phyloP scores from a whole-genome alignment of 2,113 vertebrate species.

The Brachypodius melanocephalos region DNA sequence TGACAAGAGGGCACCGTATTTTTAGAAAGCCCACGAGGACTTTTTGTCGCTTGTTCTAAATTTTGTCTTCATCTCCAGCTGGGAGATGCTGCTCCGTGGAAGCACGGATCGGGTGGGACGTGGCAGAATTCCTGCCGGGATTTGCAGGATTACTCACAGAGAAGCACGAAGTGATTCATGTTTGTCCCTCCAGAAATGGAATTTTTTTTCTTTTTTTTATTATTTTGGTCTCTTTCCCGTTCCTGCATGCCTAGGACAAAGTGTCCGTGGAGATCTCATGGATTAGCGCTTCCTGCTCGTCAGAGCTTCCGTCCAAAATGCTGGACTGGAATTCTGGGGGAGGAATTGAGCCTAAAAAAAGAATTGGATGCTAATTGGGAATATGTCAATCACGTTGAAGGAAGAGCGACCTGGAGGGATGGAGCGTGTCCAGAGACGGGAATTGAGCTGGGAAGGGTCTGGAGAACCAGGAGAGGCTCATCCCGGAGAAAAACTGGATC shows the following conservation, averaged over 20 bases:
- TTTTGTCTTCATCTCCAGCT: background rate
- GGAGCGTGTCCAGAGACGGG: background rate
- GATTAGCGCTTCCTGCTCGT: background rate
- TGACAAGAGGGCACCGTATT: background rate
- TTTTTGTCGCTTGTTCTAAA: background rate
- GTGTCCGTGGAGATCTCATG: background rate
- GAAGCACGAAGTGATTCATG: background rate
- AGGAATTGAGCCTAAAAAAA: background rate
- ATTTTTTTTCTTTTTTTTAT: background rate
- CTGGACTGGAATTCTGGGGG: background rate
- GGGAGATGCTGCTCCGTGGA: background rate
- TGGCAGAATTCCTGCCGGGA: background rate
- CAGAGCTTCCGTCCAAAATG: background rate
- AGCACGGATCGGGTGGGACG: background rate
- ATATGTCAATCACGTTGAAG: accelerated
- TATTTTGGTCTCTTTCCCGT: background rate
- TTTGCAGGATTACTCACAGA: constrained; percentile 8
- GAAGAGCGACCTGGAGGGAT: background rate
- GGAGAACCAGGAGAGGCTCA: background rate
- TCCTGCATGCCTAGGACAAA: background rate
- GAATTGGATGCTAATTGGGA: background rate
- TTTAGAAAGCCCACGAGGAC: background rate
- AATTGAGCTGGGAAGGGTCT: background rate
- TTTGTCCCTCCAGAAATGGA: background rate
- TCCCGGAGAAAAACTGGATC: background rate